These are phyloP conservation scores for Drosophila littoralis DNA, from an alignment of 1,140 invertebrate genomes.

Conservation along the genomic window DNA sequence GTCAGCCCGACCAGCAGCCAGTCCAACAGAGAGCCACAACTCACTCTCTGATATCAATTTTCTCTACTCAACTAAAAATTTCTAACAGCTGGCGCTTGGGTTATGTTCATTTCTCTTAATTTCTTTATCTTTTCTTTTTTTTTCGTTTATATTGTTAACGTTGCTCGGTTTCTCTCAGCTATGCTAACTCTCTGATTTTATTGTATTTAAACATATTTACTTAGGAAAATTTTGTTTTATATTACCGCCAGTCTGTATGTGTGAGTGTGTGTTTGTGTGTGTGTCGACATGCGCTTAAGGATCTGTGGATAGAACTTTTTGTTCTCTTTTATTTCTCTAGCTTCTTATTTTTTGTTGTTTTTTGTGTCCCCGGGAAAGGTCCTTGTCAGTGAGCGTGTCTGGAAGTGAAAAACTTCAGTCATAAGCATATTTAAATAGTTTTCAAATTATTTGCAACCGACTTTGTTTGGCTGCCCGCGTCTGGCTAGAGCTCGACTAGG, in stretches of 20 bases:
- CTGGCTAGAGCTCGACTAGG: background rate
- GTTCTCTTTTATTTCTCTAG: background rate
- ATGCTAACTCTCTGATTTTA: slow-evolving; percentile 22
- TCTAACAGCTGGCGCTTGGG: slow-evolving; percentile 23
- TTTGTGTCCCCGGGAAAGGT: slow-evolving; percentile 1
- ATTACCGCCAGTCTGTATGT: background rate
- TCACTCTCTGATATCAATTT: slow-evolving; percentile 6
- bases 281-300: slow-evolving; percentile 1
- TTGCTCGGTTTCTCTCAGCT: background rate
- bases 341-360: background rate
- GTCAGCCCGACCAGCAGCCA: slow-evolving; percentile 22
- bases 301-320: background rate
- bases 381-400: slow-evolving; percentile 20
- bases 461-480: background rate
- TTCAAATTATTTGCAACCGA: slow-evolving; percentile 35
- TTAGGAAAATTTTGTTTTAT: slow-evolving; percentile 55
- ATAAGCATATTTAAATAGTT: slow-evolving; percentile 69
- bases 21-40: slow-evolving; percentile 15
- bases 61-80: slow-evolving; percentile 3
- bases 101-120: background rate
- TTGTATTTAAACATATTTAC: slow-evolving; percentile 59
- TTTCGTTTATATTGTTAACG: background rate
- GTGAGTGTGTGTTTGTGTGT: background rate
- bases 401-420: slow-evolving; percentile 50
- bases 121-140: slow-evolving; percentile 2